phyloP scores from a whole-genome alignment of 2,888 invertebrate genomes.

The Aelia acuminata region DNA sequence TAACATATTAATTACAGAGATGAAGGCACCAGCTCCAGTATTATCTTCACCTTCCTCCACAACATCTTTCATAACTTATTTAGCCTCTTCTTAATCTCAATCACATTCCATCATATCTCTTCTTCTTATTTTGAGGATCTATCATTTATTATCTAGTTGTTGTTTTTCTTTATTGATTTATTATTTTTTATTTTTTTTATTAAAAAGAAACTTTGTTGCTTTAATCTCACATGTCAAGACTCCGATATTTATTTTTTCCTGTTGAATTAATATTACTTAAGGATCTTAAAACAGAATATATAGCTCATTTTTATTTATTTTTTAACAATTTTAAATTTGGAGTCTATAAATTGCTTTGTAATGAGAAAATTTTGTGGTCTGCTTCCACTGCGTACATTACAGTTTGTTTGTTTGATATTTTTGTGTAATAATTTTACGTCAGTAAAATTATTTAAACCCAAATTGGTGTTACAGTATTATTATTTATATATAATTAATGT shows the following conservation, averaged over 20 bases:
- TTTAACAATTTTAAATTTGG: too few species aligned
- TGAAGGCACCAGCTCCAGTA: background rate
- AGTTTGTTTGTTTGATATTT: too few species aligned
- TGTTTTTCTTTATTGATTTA: background rate
- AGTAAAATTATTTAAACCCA: too few species aligned
- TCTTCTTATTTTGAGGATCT: background rate
- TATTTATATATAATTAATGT: too few species aligned
- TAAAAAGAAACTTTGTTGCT: background rate
- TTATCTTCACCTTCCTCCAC: background rate
- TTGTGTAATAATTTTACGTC: too few species aligned
- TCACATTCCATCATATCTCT: constrained; percentile 15
- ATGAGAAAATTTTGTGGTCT: too few species aligned
- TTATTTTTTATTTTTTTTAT: background rate
- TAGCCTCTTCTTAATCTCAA: constrained; percentile 25
- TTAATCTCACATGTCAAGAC: background rate
- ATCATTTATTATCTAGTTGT: background rate
- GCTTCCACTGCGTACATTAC: too few species aligned
- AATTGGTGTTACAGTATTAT: too few species aligned
- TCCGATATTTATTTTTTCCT: background rate
- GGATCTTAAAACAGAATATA: too few species aligned
- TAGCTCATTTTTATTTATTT: too few species aligned
- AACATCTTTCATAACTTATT: constrained; percentile 47
- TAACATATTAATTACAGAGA: constrained; percentile 45
- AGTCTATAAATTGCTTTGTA: too few species aligned
- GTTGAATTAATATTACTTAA: constrained; percentile 7